These are phyloP conservation scores for Anhinga anhinga DNA, from an alignment of 2,113 vertebrate species.

Conservation along the genomic window DNA sequence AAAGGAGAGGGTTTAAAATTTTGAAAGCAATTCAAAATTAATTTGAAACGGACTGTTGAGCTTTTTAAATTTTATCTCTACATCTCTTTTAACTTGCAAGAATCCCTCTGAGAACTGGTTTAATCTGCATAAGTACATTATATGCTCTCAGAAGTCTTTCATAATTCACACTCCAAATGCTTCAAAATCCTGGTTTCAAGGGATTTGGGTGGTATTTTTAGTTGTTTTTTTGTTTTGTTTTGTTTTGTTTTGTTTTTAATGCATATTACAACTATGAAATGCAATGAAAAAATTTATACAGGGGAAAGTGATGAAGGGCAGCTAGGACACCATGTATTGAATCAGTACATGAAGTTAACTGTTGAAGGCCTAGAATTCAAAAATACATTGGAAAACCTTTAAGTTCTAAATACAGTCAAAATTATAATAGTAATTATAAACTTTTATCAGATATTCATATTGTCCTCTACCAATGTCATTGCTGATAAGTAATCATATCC, in stretches of 20 bases:
- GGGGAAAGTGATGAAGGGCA: background rate
- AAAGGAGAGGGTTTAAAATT: background rate
- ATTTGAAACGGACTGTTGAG: slow-evolving; percentile 16
- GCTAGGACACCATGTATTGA: background rate
- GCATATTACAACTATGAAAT: background rate
- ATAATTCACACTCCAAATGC: background rate
- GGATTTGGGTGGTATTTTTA: background rate
- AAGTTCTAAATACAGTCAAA: background rate
- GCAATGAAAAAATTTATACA: background rate
- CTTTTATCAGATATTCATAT: background rate
- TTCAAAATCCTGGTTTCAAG: slow-evolving; percentile 12
- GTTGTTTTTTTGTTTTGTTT: background rate
- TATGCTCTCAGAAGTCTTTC: slow-evolving; percentile 1
- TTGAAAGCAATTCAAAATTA: slow-evolving; percentile 27
- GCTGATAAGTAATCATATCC: background rate
- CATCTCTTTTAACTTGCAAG: background rate
- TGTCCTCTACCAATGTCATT: background rate
- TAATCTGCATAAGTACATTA: slow-evolving; percentile 38
- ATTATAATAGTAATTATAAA: background rate
- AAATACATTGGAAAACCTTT: background rate
- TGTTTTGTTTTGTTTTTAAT: background rate
- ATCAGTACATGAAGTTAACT: background rate
- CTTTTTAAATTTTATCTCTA: slow-evolving; percentile 23
- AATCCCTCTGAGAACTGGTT: slow-evolving; percentile 3
- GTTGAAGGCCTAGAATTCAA: background rate